Evolutionary conservation across 1,140 invertebrate species (phyloP).

Genomic region (Armadillidium nasatum): DNA sequence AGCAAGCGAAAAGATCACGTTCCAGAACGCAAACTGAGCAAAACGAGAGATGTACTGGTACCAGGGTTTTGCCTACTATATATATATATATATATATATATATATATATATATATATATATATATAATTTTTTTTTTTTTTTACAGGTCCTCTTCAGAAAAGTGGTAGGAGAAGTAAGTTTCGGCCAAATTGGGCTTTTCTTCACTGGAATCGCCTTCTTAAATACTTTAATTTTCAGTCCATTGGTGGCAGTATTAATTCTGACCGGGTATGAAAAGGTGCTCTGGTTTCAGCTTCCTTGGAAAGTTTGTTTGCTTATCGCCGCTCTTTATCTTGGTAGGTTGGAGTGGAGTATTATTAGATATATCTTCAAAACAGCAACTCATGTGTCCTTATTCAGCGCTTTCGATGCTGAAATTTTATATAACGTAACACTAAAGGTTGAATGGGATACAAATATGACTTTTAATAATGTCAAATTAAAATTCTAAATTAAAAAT

Average conservation of each 20-base stretch:
- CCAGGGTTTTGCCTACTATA: no score
- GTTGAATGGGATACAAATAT: no score
- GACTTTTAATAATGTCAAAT: no score
- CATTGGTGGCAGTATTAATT: slow-evolving; percentile 72
- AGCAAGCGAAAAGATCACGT: no score
- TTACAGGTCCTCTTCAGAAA: slow-evolving; percentile 84
- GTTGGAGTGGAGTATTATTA: not conserved
- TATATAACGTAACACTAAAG: no score
- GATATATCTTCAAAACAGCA: no score
- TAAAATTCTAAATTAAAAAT: no score
- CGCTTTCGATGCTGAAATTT: no score
- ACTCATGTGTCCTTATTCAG: no score
- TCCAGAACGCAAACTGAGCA: no score
- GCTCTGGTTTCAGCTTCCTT: slow-evolving; percentile 69
- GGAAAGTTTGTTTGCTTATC: slow-evolving; percentile 68
- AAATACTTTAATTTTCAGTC: slow-evolving; percentile 77
- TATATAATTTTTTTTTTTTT: not conserved
- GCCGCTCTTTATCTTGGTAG: slow-evolving; percentile 69
- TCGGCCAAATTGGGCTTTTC: slow-evolving; percentile 78
- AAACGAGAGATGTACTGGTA: no score
- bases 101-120: slow-evolving; percentile 22
- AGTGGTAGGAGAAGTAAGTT: slow-evolving; percentile 78
- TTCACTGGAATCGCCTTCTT: slow-evolving; percentile 78
- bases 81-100: slow-evolving; percentile 2
- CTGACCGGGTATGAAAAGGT: slow-evolving; percentile 75